A percentile compares a stretch with the other conserved stretches of the same genome.
Conservation (phyloP, 2,797 vertebrate genomes). For the Cephalopachus bancanus region DNA sequence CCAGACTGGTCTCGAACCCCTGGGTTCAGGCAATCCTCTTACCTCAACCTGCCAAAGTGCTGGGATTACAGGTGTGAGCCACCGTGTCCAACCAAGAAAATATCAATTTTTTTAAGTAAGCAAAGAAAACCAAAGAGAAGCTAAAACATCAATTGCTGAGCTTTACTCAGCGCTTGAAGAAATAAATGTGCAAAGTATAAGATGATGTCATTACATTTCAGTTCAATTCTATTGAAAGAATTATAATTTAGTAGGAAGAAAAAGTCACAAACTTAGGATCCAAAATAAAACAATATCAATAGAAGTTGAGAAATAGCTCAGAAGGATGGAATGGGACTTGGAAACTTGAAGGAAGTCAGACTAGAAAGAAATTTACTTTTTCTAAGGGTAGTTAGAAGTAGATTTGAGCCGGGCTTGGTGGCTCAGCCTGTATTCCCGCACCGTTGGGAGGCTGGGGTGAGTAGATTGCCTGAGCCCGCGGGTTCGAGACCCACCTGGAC, state of each 20-base stretch:
- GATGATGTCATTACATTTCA: neutral
- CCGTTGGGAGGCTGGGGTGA: too few species aligned
- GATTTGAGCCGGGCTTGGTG: too few species aligned
- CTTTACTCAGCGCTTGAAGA: neutral
- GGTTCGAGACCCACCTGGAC: too few species aligned
- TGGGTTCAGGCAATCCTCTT: too few species aligned
- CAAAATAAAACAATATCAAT: neutral
- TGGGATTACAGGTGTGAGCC: too few species aligned
- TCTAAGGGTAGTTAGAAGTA: slow-evolving; percentile 2
- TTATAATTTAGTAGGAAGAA: neutral
- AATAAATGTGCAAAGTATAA: slow-evolving; percentile 8
- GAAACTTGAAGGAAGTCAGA: slow-evolving; percentile 13
- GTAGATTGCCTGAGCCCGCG: too few species aligned
- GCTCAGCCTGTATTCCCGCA: too few species aligned
- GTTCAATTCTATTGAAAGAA: neutral
- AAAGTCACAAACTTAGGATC: neutral
- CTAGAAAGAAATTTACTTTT: slow-evolving; percentile 19
- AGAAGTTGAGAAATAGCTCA: neutral
- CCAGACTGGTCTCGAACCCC: too few species aligned
- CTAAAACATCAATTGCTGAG: neutral
- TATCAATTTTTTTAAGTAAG: neutral
- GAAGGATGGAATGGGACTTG: neutral
- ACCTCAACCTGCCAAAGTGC: too few species aligned
- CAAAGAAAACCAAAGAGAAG: neutral
- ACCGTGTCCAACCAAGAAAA: too few species aligned